Evolutionary conservation across 2,888 invertebrate genomes (phyloP).

Genomic region (Dasysyrphus tricinctus): DNA sequence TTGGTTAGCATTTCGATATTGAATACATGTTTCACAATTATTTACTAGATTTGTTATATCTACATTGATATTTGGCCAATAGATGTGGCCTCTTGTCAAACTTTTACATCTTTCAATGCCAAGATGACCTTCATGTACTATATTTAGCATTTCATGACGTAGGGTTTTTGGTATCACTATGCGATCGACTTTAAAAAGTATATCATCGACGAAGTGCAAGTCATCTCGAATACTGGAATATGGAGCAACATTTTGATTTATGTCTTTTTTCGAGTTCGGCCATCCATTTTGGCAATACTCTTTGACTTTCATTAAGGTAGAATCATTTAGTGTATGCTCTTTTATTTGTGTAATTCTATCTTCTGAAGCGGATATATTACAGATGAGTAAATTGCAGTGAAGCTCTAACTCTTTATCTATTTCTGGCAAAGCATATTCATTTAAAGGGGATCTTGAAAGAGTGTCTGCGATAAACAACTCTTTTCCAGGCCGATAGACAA

Average conservation of each 20-base stretch:
- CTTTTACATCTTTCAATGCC: constrained; percentile 76
- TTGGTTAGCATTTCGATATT: not conserved
- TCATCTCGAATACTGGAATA: constrained; percentile 61
- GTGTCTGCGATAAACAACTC: too few species aligned
- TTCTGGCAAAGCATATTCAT: too few species aligned
- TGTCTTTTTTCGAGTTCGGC: constrained; percentile 33
- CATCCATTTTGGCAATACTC: constrained; percentile 33
- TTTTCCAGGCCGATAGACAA: too few species aligned
- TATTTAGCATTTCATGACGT: constrained; percentile 74
- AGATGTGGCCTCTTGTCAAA: constrained; percentile 63
- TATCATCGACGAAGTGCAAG: constrained; percentile 43
- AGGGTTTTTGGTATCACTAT: constrained; percentile 73
- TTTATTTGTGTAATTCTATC: constrained; percentile 8
- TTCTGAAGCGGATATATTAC: not conserved
- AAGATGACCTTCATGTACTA: constrained; percentile 77
- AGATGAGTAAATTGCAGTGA: constrained; percentile 32
- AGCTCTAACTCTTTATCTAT: too few species aligned
- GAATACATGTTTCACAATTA: constrained; percentile 1
- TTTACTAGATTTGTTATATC: not conserved
- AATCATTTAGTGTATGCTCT: constrained; percentile 14
- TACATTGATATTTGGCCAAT: too few species aligned
- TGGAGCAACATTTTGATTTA: constrained; percentile 1
- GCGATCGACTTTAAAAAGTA: constrained; percentile 61
- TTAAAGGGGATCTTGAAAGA: too few species aligned
- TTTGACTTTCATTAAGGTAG: constrained; percentile 6